Evolutionary conservation across 2,113 vertebrate genomes (phyloP), one percentile per base, ranked within the genome.

Genomic region (Xerus inauris): DNA sequence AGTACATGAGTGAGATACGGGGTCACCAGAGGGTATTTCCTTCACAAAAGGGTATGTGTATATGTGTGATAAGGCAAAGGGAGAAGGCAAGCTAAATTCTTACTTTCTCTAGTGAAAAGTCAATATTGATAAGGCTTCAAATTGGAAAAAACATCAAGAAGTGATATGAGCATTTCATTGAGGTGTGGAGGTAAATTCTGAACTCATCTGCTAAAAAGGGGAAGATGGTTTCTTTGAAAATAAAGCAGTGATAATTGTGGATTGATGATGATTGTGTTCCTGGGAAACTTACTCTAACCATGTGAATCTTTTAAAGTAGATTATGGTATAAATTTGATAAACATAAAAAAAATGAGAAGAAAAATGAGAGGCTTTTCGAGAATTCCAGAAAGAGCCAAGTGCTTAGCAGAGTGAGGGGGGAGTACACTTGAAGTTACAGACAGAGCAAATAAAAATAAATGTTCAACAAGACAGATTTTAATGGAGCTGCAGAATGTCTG

Each of bases 371-470:
- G 16, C 12, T 73, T 67, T 57, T 96, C 10, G 81, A 81, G 35
- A 89, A 77, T 79, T 64, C 54, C 40, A 62, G 26, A 42, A 91
- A 89, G 47, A 92, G 47, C 3, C 3, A 85, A 42, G 8, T 76
- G 86, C 35, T 84, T 83, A 57, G 42, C 20, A 20, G 54, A 20
- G 49, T 51, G 49, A 17, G 19, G 42, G 28, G 16, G 80, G 87
- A 49, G 35, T 84, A 7, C 16, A 64, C 16, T 86, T 76, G 11
- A 45, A 67, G n/a, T 62, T 95, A 87, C 3, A 96, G 22, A 8
- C 24, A 92, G 47, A 35, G 94, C 28, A 94, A 96, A 72, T 12
- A 69, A 86, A 72, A 80, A 26, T 32, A 93, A 83, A 59, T 71
- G 17, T 65, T 92, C 40, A 93, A 72, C 35, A 91, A 38, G 83